Conservation (phyloP, 2,797 vertebrate species). For the Myotis pilosus region DNA sequence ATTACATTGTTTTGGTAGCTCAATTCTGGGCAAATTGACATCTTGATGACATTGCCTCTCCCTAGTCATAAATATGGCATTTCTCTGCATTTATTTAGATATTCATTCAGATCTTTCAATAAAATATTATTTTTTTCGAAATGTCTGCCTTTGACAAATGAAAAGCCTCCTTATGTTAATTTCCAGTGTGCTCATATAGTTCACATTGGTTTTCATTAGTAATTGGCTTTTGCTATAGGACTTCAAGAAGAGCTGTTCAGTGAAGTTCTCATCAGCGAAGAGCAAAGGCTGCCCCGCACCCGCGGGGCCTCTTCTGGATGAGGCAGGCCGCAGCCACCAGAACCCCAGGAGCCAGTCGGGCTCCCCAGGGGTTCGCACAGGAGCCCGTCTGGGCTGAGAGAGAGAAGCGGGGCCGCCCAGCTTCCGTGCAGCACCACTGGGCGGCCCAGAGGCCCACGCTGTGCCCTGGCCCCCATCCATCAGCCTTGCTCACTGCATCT, state of each 20-base stretch:
- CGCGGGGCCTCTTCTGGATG: no score
- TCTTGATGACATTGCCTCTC: not conserved
- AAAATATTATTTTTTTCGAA: not conserved
- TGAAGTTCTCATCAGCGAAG: not conserved
- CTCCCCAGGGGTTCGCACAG: no score
- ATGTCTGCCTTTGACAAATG: not conserved
- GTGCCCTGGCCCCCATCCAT: no score
- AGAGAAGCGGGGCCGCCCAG: no score
- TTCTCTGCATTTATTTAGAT: not conserved
- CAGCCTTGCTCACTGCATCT: no score
- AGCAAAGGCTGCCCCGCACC: not conserved
- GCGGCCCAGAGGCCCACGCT: no score
- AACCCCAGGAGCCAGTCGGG: no score
- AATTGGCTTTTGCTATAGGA: not conserved
- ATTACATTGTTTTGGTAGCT: not conserved
- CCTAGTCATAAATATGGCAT: not conserved
- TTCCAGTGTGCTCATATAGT: not conserved
- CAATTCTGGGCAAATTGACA: not conserved
- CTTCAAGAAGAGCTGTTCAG: not conserved
- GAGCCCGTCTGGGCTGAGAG: no score
- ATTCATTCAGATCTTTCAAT: not conserved
- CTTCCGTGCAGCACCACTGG: no score
- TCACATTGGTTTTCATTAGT: not conserved
- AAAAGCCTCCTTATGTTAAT: not conserved
- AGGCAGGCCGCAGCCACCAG: no score